These are phyloP conservation scores for Gasterosteus aculeatus DNA, from an alignment of 2,113 vertebrate species.

Conservation along the genomic window DNA sequence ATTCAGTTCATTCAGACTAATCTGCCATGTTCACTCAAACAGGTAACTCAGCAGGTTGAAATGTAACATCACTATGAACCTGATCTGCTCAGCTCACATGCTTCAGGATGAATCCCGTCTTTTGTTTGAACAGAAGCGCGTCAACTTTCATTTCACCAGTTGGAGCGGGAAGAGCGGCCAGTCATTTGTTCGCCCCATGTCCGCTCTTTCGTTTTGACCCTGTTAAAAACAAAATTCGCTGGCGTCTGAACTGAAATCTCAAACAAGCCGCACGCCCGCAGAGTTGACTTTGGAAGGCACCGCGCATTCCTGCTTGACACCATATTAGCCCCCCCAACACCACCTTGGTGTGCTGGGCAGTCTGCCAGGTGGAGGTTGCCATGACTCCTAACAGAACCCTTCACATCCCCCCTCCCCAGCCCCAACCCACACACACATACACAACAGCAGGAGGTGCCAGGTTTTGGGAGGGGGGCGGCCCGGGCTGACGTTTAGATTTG, in stretches of 20 bases:
- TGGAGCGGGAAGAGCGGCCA: neutral
- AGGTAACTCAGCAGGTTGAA: neutral
- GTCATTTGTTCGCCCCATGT: slow-evolving; percentile 23
- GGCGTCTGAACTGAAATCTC: slow-evolving; percentile 84
- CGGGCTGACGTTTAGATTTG: slow-evolving; percentile 91
- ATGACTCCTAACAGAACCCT: slow-evolving; percentile 90
- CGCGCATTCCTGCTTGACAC: slow-evolving; percentile 88
- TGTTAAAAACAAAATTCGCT: slow-evolving; percentile 73
- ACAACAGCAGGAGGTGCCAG: slow-evolving; percentile 88
- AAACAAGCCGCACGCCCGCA: slow-evolving; percentile 85
- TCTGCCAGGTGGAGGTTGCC: slow-evolving; percentile 95
- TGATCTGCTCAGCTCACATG: neutral
- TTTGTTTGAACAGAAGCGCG: neutral
- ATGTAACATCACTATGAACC: neutral
- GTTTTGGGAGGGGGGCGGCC: slow-evolving; percentile 87
- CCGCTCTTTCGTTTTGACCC: slow-evolving; percentile 42
- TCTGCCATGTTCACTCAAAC: neutral
- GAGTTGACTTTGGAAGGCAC: slow-evolving; percentile 90
- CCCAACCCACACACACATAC: neutral
- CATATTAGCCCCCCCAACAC: slow-evolving; percentile 88
- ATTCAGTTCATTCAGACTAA: neutral
- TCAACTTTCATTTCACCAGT: neutral
- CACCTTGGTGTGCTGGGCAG: slow-evolving; percentile 89
- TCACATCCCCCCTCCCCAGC: slow-evolving; percentile 23
- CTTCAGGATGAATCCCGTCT: neutral